Evolutionary conservation across 2,113 vertebrate genomes (phyloP).

Genomic region (Taurulus bubalis): DNA sequence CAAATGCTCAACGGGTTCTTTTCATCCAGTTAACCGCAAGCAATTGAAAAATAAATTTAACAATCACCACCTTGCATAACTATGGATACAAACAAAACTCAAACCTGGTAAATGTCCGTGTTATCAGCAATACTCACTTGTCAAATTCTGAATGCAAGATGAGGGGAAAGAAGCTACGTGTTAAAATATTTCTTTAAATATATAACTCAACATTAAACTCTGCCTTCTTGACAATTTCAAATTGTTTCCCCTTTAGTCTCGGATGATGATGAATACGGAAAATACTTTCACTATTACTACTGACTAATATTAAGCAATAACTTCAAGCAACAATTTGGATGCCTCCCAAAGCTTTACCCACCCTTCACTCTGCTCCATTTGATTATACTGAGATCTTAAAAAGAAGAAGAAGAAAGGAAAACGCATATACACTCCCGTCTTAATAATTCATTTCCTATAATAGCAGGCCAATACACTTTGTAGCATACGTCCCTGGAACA

Average conservation of each 20-base stretch:
- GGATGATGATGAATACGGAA: neutral
- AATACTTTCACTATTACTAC: neutral
- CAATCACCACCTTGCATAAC: constrained; percentile 59
- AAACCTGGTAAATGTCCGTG: neutral
- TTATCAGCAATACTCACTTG: constrained; percentile 57
- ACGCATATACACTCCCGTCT: neutral
- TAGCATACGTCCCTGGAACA: neutral
- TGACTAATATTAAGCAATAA: neutral
- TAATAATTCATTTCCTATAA: neutral
- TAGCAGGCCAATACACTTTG: neutral
- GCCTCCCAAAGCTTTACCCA: neutral
- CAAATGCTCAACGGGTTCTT: constrained; percentile 72
- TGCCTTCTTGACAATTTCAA: neutral
- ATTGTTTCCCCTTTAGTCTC: neutral
- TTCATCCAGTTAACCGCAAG: constrained; percentile 75
- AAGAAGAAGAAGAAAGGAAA: neutral
- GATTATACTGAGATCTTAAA: neutral
- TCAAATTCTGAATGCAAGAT: constrained; percentile 59
- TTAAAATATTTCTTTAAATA: constrained; percentile 17
- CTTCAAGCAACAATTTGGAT: constrained; percentile 3
- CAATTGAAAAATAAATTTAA: constrained; percentile 65
- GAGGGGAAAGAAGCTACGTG: constrained; percentile 24
- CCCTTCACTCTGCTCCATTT: neutral
- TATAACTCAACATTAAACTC: neutral
- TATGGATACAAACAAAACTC: neutral